Conservation (phyloP, 2,113 vertebrate genomes). For the Chionomys nivalis region DNA sequence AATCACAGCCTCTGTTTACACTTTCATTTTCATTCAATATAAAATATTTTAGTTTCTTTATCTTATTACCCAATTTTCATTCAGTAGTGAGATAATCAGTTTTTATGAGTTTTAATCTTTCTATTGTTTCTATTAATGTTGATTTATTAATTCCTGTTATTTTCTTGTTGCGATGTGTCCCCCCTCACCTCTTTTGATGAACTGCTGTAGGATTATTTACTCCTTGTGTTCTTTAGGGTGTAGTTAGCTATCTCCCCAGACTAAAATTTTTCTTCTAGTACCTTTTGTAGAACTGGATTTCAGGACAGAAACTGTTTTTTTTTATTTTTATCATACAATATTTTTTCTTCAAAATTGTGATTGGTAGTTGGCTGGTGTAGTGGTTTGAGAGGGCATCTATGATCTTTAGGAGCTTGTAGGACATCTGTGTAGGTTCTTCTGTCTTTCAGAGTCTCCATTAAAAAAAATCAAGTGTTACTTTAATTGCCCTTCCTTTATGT, state of each 20-base stretch:
- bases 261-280: neutral
- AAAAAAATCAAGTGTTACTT: neutral
- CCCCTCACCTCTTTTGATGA: neutral
- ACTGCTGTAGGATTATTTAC: neutral
- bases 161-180: neutral
- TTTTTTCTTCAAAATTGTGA: neutral
- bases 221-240: neutral
- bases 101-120: neutral
- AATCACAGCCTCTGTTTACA: too few relatives aligned
- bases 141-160: neutral
- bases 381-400: neutral
- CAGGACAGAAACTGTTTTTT: neutral
- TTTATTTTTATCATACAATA: neutral
- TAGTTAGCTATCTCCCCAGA: neutral
- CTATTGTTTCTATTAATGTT: neutral
- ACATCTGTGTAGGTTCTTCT: neutral
- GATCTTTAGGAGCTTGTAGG: neutral
- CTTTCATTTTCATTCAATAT: neutral
- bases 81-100: too few relatives aligned
- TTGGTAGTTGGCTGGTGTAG: neutral
- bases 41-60: neutral
- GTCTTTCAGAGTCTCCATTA: neutral
- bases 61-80: neutral
- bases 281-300: neutral
- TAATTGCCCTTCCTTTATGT: neutral